Base-by-base conservation (phyloP, 2,888 invertebrate species). In the Agrenia bidenticulata region DNA sequence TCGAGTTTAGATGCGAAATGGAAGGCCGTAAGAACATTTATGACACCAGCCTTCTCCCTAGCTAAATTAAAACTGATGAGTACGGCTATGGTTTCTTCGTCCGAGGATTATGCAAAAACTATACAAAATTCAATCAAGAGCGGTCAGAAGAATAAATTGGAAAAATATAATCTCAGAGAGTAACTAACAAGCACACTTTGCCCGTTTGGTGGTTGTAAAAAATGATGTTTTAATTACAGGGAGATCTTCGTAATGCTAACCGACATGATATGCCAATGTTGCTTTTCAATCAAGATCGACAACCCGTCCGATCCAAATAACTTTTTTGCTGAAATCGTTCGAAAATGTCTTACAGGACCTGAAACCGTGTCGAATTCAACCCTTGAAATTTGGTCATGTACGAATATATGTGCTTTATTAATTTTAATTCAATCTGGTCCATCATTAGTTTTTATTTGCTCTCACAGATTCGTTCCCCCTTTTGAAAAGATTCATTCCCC, bases 381-480 rank as follows among this genome's bases (percentile, higher is more conserved):
- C 21, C 9, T 57, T 7, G 41, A 57, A 21, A 23, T 41, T 19
- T 26, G 65, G 24, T 41, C 64, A 2, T 61, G 67, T 67, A 61
- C 53, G 67, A 45, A 45, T 17, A 45, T 11, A 39, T n/a, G n/a
- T n/a, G n/a, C n/a, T n/a, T 32, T 32, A 32, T 32, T 32, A 32
- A 11, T 32, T 32, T 23, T 17, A 57, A 41, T 41, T 21, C 50
- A 21, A 49, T 59, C 39, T 7, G 23, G 15, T n/a, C 19, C n/a
- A 27, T 45, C 2, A 39, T 49, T 45, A n/a, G 13, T 53, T 17
- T 5, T 24, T 42, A 42, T 23, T 39, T 21, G 7, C 53, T 5
- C 4, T 59, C 51, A 37, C 58, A 73, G 73, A 56, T 27, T 54
- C 70, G 15, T 73, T 73, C 51, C 73, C 73, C 2, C 50, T 71